Base-by-base conservation (phyloP, 2,797 vertebrate genomes). In the Chaenodraco wilsoni region DNA sequence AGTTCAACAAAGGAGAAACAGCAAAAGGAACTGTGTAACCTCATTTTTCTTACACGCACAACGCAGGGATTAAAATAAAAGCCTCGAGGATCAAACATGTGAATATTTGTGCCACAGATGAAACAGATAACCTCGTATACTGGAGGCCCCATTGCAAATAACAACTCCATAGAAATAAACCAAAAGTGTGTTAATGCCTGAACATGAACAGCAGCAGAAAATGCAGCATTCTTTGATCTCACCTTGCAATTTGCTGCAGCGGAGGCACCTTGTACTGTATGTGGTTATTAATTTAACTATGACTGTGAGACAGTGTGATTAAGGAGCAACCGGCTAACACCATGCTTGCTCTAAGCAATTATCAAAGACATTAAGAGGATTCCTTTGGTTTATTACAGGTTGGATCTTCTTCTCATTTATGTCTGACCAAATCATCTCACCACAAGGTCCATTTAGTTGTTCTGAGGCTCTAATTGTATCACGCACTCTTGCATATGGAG, bases 41-140 rank as follows among this genome's bases (percentile, higher is more conserved):
- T 80, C 77, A 76, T 81, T 85, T 82, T 74, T 76, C 76, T 70
- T 70, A 51, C 44, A 37, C 59, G 55, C 0, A 23, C 52, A 79
- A 74, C 50, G 46, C 62, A 70, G 72, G 74, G 81, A 90, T 85
- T 67, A 87, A 89, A 87, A 88, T 78, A 83, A 83, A 31, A 88
- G 83, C 87, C 87, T 84, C 57, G 69, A 88, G 78, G 79, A 87
- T 33, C 33, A 78, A 69, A 50, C 9, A 15, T 58, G 63, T 76
- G 75, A 75, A 76, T 68, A 58, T 85, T 79, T 88, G 76, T 81
- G 82, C 46, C 10, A 57, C 56, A 80, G 77, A 86, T 88, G 74
- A 84, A 90, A 88, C 82, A 65, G 58, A 83, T 59, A 78, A 19
- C 13, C 45, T 72, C 31, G 60, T 66, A 62, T 65, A 64, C 63